Base-by-base conservation (phyloP, 2,797 vertebrate genomes). In the Characodon lateralis region DNA sequence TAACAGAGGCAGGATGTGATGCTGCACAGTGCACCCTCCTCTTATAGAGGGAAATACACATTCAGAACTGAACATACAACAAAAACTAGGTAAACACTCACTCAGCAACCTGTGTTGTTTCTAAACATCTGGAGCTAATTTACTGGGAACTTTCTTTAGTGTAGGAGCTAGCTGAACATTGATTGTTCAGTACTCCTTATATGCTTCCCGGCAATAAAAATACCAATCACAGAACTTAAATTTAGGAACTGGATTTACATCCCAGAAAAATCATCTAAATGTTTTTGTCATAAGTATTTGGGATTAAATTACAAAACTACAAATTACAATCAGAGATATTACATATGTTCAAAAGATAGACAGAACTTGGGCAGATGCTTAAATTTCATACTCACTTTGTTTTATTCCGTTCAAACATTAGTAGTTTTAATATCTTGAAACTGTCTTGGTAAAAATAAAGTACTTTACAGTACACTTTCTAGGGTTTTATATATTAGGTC, bases 1-100 rank as follows among this genome's bases (percentile, higher is more conserved):
- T 78, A 77, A 70, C 56, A 75, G 82, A 83, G 75, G 75, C 84
- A 85, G 92, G 89, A 90, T 87, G 82, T 91, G 91, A 88, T 91
- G 88, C 85, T 86, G 87, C 35, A 35, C 35, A 35, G 3, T 35
- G 35, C 74, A 24, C 41, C 24, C 80, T 83, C 80, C 80, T 79
- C 55, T 75, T 51, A 69, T 51, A 39, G n/a, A n/a, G 5, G 20
- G 28, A 55, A 31, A 79, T 68, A 8, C 24, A 74, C 8, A 70
- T 73, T 35, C 22, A 73, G 3, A 53, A 5, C 50, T 22, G 20
- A 39, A 48, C 78, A 50, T 26, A 70, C 48, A 2, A 14, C 16
- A 22, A 63, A 66, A 69, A 41, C 7, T 22, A 20, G 10, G 22
- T 24, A 68, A 22, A 43, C 39, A 43, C n/a, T 31, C n/a, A 51